Percentiles rank a stretch among this genome's conserved stretches.
phyloP scores from a whole-genome alignment of 2,113 vertebrate species.

The Amblyopsis rosae region DNA sequence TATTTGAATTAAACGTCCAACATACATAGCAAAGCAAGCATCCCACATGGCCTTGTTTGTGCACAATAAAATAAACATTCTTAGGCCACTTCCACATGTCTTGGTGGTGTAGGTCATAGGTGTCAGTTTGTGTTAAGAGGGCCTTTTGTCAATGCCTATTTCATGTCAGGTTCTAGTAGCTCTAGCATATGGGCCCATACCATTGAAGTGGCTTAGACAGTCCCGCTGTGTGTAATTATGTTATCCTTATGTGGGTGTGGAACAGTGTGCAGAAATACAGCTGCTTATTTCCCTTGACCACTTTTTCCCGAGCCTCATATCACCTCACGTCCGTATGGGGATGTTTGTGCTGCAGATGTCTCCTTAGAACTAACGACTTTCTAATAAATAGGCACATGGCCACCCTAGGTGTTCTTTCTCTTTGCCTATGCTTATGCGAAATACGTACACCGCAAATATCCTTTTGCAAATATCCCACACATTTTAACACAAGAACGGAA shows the following conservation, averaged over 20 bases:
- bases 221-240: constrained; percentile 69
- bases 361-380: constrained; percentile 2
- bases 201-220: constrained; percentile 70
- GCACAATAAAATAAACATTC: no score
- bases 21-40: no score
- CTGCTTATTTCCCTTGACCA: constrained; percentile 66
- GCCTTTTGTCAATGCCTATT: constrained; percentile 31
- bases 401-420: constrained; percentile 50
- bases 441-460: no score
- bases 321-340: constrained; percentile 47
- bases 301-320: constrained; percentile 58
- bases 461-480: no score
- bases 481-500: no score
- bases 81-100: not conserved
- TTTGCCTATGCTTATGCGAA: constrained; percentile 13
- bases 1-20: no score
- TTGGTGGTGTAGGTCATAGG: not conserved
- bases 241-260: constrained; percentile 66
- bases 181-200: constrained; percentile 21
- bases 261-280: constrained; percentile 66
- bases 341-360: constrained; percentile 55
- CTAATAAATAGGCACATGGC: constrained; percentile 66
- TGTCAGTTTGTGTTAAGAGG: not conserved
- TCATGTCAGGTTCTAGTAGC: constrained; percentile 38
- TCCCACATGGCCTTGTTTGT: no score